Evolutionary conservation across 2,797 vertebrate species (phyloP).

Genomic region (Crenichthys baileyi): DNA sequence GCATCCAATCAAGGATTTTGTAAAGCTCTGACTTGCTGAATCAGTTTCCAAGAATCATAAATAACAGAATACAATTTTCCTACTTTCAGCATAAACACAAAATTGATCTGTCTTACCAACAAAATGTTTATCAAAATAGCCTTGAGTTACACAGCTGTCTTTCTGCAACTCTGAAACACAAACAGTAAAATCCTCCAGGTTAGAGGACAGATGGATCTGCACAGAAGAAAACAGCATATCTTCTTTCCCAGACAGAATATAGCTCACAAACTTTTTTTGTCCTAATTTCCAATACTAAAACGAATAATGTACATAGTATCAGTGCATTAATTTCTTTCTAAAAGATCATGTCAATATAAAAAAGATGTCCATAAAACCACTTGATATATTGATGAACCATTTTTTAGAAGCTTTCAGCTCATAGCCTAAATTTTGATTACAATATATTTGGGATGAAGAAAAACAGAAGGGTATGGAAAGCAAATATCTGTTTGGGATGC

Average conservation of each 20-base stretch:
- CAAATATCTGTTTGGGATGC: neutral
- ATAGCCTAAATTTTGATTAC: neutral
- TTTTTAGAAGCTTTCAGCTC: neutral
- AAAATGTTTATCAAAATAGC: neutral
- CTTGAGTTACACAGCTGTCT: neutral
- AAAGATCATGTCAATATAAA: neutral
- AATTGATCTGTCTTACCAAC: too few relatives aligned
- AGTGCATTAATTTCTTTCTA: neutral
- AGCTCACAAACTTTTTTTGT: neutral
- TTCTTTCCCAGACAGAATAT: neutral
- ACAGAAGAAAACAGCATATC: neutral
- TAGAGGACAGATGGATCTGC: neutral
- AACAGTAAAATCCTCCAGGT: neutral
- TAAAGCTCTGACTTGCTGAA: neutral
- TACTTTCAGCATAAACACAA: neutral
- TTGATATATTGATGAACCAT: neutral
- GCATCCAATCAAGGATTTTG: neutral
- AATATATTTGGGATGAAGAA: neutral
- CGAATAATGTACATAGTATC: neutral
- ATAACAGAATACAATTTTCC: neutral
- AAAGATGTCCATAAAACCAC: neutral
- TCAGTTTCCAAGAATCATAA: neutral
- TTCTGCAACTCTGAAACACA: neutral
- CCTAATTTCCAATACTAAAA: neutral
- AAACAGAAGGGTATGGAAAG: neutral